phyloP scores from a whole-genome alignment of 2,797 vertebrate species.

The Lithobates pipiens region DNA sequence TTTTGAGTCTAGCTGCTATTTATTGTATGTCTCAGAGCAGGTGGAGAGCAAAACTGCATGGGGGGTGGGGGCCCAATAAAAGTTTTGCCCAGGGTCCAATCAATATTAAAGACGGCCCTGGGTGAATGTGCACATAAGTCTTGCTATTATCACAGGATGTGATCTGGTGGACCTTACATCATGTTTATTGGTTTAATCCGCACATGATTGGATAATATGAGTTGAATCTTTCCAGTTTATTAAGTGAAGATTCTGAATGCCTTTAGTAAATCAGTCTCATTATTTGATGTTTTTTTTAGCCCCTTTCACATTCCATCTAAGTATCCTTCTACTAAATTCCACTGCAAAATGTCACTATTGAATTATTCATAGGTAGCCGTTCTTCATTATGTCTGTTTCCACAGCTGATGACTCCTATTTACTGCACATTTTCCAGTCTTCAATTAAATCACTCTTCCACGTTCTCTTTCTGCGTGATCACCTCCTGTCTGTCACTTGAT shows the following conservation, averaged over 20 bases:
- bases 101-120: no score
- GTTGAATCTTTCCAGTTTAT: not conserved
- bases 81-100: no score
- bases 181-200: not conserved
- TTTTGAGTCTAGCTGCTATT: no score
- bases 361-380: not conserved
- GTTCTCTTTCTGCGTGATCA: not conserved
- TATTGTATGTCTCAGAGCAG: no score
- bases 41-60: no score
- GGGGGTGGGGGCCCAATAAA: no score
- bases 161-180: no score
- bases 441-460: not conserved
- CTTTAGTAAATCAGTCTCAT: not conserved
- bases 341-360: not conserved
- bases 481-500: not conserved
- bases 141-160: no score
- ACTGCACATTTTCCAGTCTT: not conserved
- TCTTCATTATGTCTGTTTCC: not conserved
- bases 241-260: not conserved
- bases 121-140: no score
- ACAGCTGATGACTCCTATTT: not conserved
- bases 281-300: not conserved
- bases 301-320: not conserved
- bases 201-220: not conserved
- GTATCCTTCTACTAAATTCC: not conserved